Base-by-base conservation (phyloP, 2,888 invertebrate species). In the Gari tellinella region DNA sequence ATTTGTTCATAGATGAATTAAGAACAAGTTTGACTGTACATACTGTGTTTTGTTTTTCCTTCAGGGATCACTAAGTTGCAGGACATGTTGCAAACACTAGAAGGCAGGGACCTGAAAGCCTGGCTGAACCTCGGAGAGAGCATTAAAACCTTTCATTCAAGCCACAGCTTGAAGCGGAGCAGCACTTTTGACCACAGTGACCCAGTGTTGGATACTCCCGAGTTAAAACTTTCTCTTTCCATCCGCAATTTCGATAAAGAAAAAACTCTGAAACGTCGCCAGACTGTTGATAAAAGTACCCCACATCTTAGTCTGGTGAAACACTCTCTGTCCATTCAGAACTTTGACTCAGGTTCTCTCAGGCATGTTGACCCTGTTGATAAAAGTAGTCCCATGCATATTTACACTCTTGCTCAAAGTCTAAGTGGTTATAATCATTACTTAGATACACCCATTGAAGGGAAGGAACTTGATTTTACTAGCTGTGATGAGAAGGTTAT, bases 301-400 rank as follows among this genome's bases (percentile, higher is more conserved):
- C 48, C 84, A 1, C 26, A 64, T 4, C 64, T 88, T 3, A 60
- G 51, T 43, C 41, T 53, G 8, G 49, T 87, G 14, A 70, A 77
- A 41, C 80, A 72, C 43, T 76, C 75, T 2, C 55, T 81, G 49
- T 85, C 85, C 25, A 87, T 88, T 23, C 69, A 76, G 52, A 78
- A 73, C 40, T 88, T 88, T 73, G 80, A 88, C 68, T 60, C 65
- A 5, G 46, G 76, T 3, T 64, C 69, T 4, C 60, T 88, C 49
- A 74, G 73, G 19, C 84, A 85, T 61, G 84, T 85, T 15, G 67
- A 82, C 14, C 70, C 83, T 3, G 43, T 81, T 4, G 84, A 85
- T 61, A 85, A 80, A 65, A 83, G 83, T 70, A 79, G 74, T 41
- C 88, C 88, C 8, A 55, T 86, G 63, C 67, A 86, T 70, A 74